Evolutionary conservation across 2,888 invertebrate species (phyloP).

Genomic region (Pammene aurita): DNA sequence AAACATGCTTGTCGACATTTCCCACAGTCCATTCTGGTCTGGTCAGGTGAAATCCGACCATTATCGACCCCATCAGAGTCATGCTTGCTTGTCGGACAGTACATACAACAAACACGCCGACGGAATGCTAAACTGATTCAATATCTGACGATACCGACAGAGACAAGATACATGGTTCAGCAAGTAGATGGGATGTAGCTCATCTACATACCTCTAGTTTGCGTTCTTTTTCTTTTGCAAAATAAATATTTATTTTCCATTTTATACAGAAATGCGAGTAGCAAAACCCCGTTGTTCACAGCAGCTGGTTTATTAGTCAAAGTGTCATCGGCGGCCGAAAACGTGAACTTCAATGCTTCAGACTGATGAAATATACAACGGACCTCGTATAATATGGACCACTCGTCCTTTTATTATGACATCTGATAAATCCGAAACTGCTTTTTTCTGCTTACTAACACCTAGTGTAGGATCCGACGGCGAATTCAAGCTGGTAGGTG

Average conservation of each 20-base stretch:
- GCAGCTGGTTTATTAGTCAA: neutral
- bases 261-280: too few relatives aligned
- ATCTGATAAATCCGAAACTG: slow-evolving; percentile 28
- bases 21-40: slow-evolving; percentile 23
- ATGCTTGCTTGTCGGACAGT: slow-evolving; percentile 22
- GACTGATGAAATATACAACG: slow-evolving; percentile 19
- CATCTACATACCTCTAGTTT: neutral
- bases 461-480: slow-evolving; percentile 3
- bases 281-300: neutral
- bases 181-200: slow-evolving; percentile 9
- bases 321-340: neutral
- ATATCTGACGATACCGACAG: slow-evolving; percentile 19
- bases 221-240: neutral
- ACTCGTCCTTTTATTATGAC: slow-evolving; percentile 32
- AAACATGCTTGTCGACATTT: slow-evolving; percentile 18
- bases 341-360: slow-evolving; percentile 2
- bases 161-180: slow-evolving; percentile 33
- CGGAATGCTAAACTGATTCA: slow-evolving; percentile 34
- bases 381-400: neutral
- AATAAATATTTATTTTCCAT: too few relatives aligned
- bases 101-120: slow-evolving; percentile 42
- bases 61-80: slow-evolving; percentile 29
- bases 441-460: slow-evolving; percentile 19
- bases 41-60: slow-evolving; percentile 25
- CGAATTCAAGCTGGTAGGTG: neutral